Conservation (phyloP, 2,113 vertebrate genomes). For the Elephantulus edwardii region DNA sequence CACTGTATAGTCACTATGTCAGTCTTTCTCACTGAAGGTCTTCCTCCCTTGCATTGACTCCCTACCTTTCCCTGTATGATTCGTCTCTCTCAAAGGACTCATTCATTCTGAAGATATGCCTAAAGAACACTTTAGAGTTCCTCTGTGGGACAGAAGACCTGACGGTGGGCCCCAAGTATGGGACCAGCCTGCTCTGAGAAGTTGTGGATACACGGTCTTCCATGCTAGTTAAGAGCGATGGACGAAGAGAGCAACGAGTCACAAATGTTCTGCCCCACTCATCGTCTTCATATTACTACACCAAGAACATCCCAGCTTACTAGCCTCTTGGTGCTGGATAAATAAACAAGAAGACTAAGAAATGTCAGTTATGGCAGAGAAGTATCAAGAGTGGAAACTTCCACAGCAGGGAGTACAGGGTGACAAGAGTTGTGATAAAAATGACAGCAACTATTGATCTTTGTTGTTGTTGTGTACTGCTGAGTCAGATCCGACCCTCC, state of each 20-base stretch:
- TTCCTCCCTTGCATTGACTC: no score
- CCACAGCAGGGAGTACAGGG: not conserved
- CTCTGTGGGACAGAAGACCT: not conserved
- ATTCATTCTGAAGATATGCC: no score
- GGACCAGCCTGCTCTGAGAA: not conserved
- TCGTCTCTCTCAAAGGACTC: no score
- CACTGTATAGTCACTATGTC: no score
- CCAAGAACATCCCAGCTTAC: not conserved
- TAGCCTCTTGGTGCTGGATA: not conserved
- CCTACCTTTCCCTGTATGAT: no score
- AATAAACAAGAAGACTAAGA: not conserved
- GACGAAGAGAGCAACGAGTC: not conserved
- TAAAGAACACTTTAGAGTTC: not conserved
- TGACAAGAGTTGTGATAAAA: not conserved
- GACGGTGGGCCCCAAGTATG: not conserved
- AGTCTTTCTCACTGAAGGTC: no score
- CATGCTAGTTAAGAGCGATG: not conserved
- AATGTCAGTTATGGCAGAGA: not conserved
- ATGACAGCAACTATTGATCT: no score
- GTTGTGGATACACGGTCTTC: not conserved
- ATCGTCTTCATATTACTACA: no score
- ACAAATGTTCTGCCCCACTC: not conserved
- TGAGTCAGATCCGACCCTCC: no score
- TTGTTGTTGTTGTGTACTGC: no score
- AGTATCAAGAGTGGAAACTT: not conserved